Conservation (phyloP, 2,888 invertebrate species). For the Nomada hirtipes region DNA sequence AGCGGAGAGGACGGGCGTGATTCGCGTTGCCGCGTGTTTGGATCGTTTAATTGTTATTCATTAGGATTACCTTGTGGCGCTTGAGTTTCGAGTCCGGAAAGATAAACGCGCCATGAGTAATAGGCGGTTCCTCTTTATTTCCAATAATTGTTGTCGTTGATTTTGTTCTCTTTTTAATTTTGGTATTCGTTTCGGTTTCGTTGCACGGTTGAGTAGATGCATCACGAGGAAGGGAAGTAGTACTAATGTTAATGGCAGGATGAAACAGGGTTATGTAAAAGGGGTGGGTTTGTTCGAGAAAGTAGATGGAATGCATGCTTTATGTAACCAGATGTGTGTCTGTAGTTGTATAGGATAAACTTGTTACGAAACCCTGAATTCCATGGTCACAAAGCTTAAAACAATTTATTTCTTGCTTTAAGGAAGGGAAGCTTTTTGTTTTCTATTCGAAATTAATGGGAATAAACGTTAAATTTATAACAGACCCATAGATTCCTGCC, state of each 20-base stretch:
- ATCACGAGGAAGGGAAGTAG: neutral
- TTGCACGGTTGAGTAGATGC: neutral
- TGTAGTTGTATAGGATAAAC: neutral
- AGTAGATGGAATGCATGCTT: conserved; percentile 2
- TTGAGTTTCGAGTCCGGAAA: neutral
- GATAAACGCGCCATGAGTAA: too few species aligned
- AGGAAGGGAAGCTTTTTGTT: too few species aligned
- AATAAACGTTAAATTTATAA: too few species aligned
- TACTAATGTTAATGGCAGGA: conserved; percentile 5
- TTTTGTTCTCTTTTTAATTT: too few species aligned
- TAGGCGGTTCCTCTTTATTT: too few species aligned
- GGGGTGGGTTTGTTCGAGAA: conserved; percentile 1
- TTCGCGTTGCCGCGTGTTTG: neutral
- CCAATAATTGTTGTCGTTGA: too few species aligned
- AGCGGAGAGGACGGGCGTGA: neutral
- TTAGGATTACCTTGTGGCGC: neutral
- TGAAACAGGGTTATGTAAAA: conserved; percentile 6
- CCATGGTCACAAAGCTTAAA: neutral
- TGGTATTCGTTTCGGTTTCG: neutral
- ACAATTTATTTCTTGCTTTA: too few species aligned
- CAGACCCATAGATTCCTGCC: too few species aligned
- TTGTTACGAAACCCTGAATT: conserved; percentile 20
- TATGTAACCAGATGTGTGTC: conserved; percentile 11
- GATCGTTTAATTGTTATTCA: conserved; percentile 25
- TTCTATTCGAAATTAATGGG: too few species aligned